These are phyloP conservation scores for Lissocephala sabroskyi DNA, from an alignment of 2,888 invertebrate genomes.

Conservation along the genomic window DNA sequence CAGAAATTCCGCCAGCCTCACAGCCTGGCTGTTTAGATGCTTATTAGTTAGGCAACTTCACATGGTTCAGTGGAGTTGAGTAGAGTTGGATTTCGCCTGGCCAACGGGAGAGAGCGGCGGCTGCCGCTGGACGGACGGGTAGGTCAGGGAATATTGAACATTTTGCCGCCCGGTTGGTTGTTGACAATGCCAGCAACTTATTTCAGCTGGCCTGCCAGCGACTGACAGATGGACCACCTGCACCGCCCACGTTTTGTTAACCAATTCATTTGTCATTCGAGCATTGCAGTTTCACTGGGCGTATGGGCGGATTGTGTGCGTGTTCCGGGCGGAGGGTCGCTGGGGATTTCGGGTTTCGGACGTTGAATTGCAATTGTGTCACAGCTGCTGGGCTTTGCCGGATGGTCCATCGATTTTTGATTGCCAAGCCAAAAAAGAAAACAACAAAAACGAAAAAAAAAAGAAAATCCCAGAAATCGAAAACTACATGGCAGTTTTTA, in stretches of 20 bases:
- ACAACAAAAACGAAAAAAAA: too few species aligned
- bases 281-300: not conserved
- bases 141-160: constrained; percentile 20
- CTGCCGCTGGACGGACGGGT: too few species aligned
- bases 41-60: constrained; percentile 34
- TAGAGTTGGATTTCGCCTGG: not conserved
- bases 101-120: too few species aligned
- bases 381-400: not conserved
- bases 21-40: constrained; percentile 34
- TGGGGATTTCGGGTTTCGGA: not conserved
- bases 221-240: not conserved
- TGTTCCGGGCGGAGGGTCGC: constrained; percentile 3
- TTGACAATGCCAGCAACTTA: constrained; percentile 18
- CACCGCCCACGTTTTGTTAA: constrained; percentile 26
- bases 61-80: not conserved
- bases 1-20: constrained; percentile 11
- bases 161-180: not conserved
- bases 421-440: too few species aligned
- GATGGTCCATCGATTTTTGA: too few species aligned
- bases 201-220: constrained; percentile 9
- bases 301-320: not conserved
- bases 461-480: too few species aligned
- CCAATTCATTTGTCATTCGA: constrained; percentile 33
- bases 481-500: not conserved
- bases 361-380: constrained; percentile 14